These are phyloP conservation scores for Cydia splendana DNA, from an alignment of 1,140 invertebrate genomes.

Conservation along the genomic window DNA sequence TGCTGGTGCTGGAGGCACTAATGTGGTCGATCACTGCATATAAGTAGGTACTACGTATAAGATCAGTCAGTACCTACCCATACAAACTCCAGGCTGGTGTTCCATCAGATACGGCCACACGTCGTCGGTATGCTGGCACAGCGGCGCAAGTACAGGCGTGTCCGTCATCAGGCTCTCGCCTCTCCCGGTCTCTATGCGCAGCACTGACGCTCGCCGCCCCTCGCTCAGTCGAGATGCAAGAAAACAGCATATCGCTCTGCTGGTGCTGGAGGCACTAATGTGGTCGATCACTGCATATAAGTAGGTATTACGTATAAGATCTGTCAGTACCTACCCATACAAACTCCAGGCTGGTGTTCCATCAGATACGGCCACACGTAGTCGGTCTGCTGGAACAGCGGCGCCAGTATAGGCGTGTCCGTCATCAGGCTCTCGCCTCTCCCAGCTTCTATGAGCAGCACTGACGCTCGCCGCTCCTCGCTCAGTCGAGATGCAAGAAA, in stretches of 20 bases:
- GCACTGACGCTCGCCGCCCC: slow-evolving; percentile 78
- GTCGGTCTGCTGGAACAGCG: slow-evolving; percentile 84
- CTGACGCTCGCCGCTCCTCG: slow-evolving; percentile 78
- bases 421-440: slow-evolving; percentile 83
- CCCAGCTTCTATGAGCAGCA: slow-evolving; percentile 84
- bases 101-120: slow-evolving; percentile 90
- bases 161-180: slow-evolving; percentile 84
- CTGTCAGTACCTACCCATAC: slow-evolving; percentile 48
- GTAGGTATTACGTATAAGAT: no score
- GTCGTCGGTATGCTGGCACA: slow-evolving; percentile 84
- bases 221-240: slow-evolving; percentile 84
- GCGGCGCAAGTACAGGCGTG: slow-evolving; percentile 85
- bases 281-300: no score
- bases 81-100: slow-evolving; percentile 73
- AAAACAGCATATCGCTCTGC: slow-evolving; percentile 86
- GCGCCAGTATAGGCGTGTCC: slow-evolving; percentile 86
- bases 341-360: slow-evolving; percentile 79
- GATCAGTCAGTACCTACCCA: slow-evolving; percentile 43
- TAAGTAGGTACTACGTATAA: no score
- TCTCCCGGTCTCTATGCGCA: slow-evolving; percentile 84
- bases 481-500: slow-evolving; percentile 84
- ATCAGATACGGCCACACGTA: slow-evolving; percentile 90
- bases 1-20: no score
- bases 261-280: slow-evolving; percentile 82
- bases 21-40: no score